A percentile compares a stretch with the other conserved stretches of the same genome.
phyloP scores from a whole-genome alignment of 2,888 invertebrate genomes.

The Drosophila macrothrix region DNA sequence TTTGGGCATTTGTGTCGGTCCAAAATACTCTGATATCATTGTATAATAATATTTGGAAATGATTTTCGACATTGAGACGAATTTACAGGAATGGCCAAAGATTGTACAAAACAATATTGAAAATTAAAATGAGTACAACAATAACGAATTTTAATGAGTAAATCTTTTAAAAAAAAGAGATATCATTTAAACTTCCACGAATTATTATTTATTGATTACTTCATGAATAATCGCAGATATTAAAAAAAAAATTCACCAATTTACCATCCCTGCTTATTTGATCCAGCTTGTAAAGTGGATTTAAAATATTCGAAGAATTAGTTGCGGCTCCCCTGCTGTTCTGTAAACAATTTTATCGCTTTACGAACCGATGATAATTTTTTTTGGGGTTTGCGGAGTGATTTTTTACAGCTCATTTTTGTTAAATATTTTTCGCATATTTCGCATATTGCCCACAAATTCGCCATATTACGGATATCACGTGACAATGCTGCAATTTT shows the following conservation, averaged over 20 bases:
- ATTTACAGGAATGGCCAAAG: neutral
- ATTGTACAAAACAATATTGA: neutral
- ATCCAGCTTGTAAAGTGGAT: neutral
- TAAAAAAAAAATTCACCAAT: neutral
- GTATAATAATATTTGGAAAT: neutral
- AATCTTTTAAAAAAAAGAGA: neutral
- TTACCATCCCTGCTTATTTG: neutral
- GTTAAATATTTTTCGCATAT: neutral
- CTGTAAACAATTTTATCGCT: neutral
- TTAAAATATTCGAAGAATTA: neutral
- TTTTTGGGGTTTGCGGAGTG: neutral
- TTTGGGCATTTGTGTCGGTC: neutral
- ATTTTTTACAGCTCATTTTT: neutral
- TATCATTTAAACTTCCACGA: neutral
- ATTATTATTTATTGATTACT: neutral
- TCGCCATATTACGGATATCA: neutral
- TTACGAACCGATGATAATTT: no score
- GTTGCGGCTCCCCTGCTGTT: neutral
- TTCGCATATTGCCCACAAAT: neutral
- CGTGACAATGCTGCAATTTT: neutral
- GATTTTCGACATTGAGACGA: neutral
- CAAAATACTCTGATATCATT: neutral
- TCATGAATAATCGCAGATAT: neutral
- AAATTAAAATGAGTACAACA: neutral
- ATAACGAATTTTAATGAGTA: neutral